Conservation (phyloP, 1,140 invertebrate genomes). For the Sipha flava region DNA sequence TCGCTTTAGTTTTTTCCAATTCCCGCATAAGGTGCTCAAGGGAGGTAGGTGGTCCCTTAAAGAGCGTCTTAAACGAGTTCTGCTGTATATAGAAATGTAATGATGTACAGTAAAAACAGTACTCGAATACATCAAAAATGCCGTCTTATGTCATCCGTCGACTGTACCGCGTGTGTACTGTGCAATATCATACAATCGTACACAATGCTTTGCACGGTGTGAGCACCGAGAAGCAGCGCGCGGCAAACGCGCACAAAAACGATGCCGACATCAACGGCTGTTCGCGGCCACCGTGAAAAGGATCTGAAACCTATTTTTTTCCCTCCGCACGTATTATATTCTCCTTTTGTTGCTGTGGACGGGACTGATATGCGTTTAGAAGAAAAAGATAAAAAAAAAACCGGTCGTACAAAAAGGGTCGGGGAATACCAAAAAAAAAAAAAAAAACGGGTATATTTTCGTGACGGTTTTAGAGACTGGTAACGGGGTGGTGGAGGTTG, state of each 20-base stretch:
- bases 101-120: too few relatives aligned
- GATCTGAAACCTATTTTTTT: background rate
- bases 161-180: background rate
- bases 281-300: background rate
- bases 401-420: background rate
- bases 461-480: background rate
- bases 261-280: background rate
- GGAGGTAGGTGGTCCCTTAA: too few relatives aligned
- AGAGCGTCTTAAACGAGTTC: too few relatives aligned
- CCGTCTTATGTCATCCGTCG: background rate
- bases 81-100: too few relatives aligned
- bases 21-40: too few relatives aligned
- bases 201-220: background rate
- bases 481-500: too few relatives aligned
- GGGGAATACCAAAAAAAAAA: background rate
- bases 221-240: too few relatives aligned
- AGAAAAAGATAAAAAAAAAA: background rate
- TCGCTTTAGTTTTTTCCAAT: too few relatives aligned
- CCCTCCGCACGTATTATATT: fast-evolving
- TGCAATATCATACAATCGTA: background rate
- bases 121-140: background rate
- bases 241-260: background rate
- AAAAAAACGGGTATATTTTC: background rate
- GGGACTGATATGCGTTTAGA: background rate
- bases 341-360: background rate